phyloP scores from a whole-genome alignment of 1,140 invertebrate genomes.

The Hermetia illucens region DNA sequence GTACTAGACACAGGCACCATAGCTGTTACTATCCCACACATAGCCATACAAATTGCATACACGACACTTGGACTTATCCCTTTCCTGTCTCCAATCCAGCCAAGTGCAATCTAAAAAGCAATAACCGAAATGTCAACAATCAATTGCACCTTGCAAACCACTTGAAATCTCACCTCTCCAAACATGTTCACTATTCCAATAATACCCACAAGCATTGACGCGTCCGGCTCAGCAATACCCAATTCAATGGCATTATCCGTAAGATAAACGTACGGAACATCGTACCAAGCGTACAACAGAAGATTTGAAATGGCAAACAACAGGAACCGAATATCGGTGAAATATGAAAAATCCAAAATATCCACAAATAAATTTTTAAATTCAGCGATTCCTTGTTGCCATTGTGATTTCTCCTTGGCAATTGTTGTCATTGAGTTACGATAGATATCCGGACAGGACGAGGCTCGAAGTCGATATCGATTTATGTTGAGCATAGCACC shows the following conservation, averaged over 20 bases:
- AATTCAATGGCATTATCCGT: conserved; percentile 57
- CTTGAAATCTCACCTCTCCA: conserved; percentile 66
- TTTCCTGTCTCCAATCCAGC: conserved; percentile 70
- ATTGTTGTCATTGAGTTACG: conserved; percentile 78
- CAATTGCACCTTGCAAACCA: no score
- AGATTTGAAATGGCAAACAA: conserved; percentile 75
- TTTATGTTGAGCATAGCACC: conserved; percentile 78
- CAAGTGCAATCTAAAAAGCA: conserved; percentile 59
- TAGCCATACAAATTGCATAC: conserved; percentile 62
- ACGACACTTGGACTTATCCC: conserved; percentile 59
- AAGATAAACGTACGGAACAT: conserved; percentile 77
- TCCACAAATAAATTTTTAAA: conserved; percentile 59
- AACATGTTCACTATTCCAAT: conserved; percentile 76
- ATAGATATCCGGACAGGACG: conserved; percentile 78
- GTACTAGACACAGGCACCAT: conserved; percentile 45
- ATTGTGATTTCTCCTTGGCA: conserved; percentile 55
- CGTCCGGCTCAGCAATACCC: conserved; percentile 55
- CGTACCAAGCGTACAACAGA: conserved; percentile 75
- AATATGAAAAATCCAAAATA: conserved; percentile 68
- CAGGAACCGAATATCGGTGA: conserved; percentile 56
- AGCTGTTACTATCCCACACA: conserved; percentile 56
- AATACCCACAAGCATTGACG: conserved; percentile 67
- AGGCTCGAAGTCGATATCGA: conserved; percentile 61
- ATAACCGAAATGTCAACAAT: conserved; percentile 1
- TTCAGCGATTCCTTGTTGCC: conserved; percentile 62